These are phyloP conservation scores for Forbesichthys papilliferus DNA, from an alignment of 2,113 vertebrate species.

Conservation along the genomic window DNA sequence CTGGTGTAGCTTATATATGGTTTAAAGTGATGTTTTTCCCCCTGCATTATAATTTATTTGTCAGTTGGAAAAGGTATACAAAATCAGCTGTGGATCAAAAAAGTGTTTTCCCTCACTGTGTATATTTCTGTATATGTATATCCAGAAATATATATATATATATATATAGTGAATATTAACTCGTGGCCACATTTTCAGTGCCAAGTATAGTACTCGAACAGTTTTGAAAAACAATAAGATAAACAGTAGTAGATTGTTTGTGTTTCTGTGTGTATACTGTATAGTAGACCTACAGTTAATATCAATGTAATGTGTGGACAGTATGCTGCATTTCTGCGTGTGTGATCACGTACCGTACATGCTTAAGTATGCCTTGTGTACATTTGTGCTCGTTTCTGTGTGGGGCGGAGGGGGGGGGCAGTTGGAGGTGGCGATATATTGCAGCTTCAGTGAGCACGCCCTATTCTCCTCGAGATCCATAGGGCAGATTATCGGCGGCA, in stretches of 20 bases:
- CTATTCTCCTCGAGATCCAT: constrained; percentile 42
- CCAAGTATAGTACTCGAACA: not conserved
- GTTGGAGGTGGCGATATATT: not conserved
- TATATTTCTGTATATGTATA: not conserved
- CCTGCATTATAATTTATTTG: too few relatives aligned
- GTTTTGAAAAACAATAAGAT: not conserved
- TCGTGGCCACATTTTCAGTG: not conserved
- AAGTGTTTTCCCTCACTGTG: not conserved
- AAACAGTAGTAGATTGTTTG: not conserved
- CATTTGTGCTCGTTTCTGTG: too few relatives aligned
- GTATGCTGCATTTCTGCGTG: not conserved
- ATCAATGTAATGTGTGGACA: not conserved
- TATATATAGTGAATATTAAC: not conserved
- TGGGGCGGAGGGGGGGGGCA: too few relatives aligned
- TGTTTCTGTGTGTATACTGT: not conserved
- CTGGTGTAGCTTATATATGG: not conserved
- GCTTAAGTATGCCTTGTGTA: too few relatives aligned
- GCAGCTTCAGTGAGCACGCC: constrained; percentile 38
- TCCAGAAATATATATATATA: not conserved
- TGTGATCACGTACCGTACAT: not conserved
- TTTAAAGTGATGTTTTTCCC: too few relatives aligned
- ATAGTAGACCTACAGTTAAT: not conserved
- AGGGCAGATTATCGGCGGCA: constrained; percentile 58
- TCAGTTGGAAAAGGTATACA: too few relatives aligned
- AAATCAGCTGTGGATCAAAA: too few relatives aligned